Percentiles rank a stretch among this genome's conserved stretches.
Conservation (phyloP, 1,140 invertebrate species). For the Thaumatotibia leucotreta region DNA sequence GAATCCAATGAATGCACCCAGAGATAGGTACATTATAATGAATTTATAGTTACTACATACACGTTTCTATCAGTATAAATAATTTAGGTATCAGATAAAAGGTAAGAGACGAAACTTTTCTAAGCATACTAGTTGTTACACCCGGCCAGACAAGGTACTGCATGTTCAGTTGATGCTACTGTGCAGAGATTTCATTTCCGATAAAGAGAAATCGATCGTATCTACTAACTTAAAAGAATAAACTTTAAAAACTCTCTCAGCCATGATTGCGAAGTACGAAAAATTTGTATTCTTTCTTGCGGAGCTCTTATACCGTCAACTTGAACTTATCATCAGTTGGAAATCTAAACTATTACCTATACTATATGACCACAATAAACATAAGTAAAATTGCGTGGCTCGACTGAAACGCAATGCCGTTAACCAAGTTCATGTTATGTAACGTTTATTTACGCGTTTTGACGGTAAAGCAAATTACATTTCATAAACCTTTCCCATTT, state of each 20-base stretch:
- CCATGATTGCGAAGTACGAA: background rate
- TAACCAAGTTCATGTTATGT: background rate
- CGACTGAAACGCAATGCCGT: background rate
- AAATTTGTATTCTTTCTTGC: background rate
- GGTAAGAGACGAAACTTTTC: no score
- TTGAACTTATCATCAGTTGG: background rate
- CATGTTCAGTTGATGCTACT: background rate
- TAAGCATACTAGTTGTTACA: no score
- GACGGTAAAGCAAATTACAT: background rate
- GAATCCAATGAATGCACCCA: no score
- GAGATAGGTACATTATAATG: no score
- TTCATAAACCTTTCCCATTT: background rate
- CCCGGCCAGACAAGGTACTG: background rate
- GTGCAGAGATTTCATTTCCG: background rate
- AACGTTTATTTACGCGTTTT: background rate
- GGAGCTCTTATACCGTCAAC: background rate
- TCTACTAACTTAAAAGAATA: background rate
- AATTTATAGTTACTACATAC: no score
- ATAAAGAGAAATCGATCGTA: background rate
- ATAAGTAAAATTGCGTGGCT: background rate
- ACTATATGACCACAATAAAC: background rate
- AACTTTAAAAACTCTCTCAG: background rate
- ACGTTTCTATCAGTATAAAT: no score
- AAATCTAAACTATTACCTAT: background rate
- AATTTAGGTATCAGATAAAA: no score